phyloP scores from a whole-genome alignment of 2,113 vertebrate species.

The Lepisosteus oculatus region DNA sequence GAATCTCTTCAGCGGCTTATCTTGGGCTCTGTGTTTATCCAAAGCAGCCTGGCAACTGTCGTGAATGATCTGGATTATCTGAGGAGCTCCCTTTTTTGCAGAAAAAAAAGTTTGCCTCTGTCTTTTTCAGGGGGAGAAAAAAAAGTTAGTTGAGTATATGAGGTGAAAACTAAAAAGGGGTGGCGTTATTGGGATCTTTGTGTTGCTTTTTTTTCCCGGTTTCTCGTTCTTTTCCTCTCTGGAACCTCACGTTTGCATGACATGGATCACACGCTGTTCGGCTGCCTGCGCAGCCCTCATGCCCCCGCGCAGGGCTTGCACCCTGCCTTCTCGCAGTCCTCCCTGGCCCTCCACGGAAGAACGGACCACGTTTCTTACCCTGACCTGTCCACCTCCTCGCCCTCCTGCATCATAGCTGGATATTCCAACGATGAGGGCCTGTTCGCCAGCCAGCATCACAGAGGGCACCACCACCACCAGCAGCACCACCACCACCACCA shows the following conservation, averaged over 20 bases:
- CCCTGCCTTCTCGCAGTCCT: constrained; percentile 86
- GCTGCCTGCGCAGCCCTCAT: constrained; percentile 95
- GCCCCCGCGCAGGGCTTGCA: constrained; percentile 88
- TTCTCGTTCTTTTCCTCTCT: constrained; percentile 29
- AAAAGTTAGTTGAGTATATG: constrained; percentile 50
- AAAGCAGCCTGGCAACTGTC: constrained; percentile 70
- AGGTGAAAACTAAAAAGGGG: constrained; percentile 28
- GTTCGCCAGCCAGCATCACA: constrained; percentile 84
- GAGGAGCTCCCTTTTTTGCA: constrained; percentile 49
- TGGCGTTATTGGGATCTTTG: constrained; percentile 37
- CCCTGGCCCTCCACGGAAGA: constrained; percentile 88
- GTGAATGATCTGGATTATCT: constrained; percentile 75
- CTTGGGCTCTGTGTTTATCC: constrained; percentile 71
- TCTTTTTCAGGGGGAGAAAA: constrained; percentile 43
- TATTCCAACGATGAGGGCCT: constrained; percentile 88
- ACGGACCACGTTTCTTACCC: constrained; percentile 96
- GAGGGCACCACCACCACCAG: constrained; percentile 66
- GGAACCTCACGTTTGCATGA: constrained; percentile 64
- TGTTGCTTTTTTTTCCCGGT: constrained; percentile 32
- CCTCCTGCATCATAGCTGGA: constrained; percentile 89
- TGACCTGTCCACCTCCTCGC: constrained; percentile 80
- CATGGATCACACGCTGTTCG: constrained; percentile 97
- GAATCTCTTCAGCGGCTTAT: constrained; percentile 70
- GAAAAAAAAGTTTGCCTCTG: constrained; percentile 37
- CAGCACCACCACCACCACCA: constrained; percentile 68